These are phyloP conservation scores for Oreohelix idahoensis DNA, from an alignment of 1,140 invertebrate genomes.

Conservation along the genomic window DNA sequence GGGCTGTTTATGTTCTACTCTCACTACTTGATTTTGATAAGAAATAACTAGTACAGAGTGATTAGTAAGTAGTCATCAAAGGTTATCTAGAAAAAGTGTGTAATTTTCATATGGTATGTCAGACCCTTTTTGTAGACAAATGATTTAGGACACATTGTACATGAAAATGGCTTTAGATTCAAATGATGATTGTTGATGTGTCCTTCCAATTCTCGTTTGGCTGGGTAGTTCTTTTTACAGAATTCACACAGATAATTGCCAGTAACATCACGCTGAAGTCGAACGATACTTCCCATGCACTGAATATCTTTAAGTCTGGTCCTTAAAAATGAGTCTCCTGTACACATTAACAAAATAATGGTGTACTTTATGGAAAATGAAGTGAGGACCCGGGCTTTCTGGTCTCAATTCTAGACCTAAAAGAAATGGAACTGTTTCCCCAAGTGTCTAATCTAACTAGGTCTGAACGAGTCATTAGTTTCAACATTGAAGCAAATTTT, in stretches of 20 bases:
- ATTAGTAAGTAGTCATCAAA: background rate
- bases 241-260: conserved; percentile 27
- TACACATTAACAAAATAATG: conserved; percentile 3
- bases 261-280: background rate
- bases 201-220: conserved; percentile 40
- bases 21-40: too few relatives aligned
- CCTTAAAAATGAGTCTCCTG: background rate
- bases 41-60: background rate
- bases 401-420: too few relatives aligned
- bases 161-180: conserved; percentile 41
- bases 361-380: background rate
- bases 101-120: conserved; percentile 37
- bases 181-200: conserved; percentile 45
- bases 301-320: background rate
- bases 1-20: background rate
- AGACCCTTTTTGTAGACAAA: conserved; percentile 43
- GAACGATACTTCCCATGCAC: background rate
- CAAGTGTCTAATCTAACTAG: too few relatives aligned
- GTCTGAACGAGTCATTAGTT: too few relatives aligned
- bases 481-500: too few relatives aligned
- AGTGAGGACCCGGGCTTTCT: background rate
- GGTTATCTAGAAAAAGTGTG: conserved; percentile 12
- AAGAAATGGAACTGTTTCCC: too few relatives aligned
- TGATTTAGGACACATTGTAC: conserved; percentile 28
- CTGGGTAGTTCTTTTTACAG: conserved; percentile 39